A percentile compares a stretch with the other conserved stretches of the same genome.
phyloP scores from a whole-genome alignment of 2,888 invertebrate genomes.

The Rotaria sp. region DNA sequence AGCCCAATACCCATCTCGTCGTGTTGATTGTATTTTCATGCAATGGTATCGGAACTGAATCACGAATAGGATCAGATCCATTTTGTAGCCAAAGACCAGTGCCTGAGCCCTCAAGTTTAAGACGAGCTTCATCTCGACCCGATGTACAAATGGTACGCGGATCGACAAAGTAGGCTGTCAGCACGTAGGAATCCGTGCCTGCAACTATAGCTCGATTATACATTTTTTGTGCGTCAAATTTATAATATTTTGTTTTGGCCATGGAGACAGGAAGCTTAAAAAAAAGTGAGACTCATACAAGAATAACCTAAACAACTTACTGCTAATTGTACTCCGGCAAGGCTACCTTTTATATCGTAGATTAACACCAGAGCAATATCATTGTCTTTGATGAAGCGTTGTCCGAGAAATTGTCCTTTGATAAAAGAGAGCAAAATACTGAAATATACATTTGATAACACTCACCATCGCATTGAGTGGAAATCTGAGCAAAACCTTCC shows the following conservation, averaged over 20 bases:
- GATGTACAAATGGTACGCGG: slow-evolving; percentile 37
- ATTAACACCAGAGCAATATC: slow-evolving; percentile 49
- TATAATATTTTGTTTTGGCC: neutral
- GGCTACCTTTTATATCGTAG: slow-evolving; percentile 50
- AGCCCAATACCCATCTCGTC: slow-evolving; percentile 49
- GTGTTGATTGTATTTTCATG: neutral
- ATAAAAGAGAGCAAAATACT: neutral
- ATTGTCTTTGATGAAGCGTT: slow-evolving; percentile 46
- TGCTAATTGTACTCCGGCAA: slow-evolving; percentile 52
- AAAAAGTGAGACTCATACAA: neutral
- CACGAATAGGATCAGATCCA: slow-evolving; percentile 45
- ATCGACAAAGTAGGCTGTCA: slow-evolving; percentile 46
- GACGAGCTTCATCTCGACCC: no score
- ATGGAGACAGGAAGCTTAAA: neutral
- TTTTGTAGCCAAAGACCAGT: slow-evolving; percentile 48
- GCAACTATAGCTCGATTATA: neutral
- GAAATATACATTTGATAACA: neutral
- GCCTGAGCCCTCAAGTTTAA: no score
- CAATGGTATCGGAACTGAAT: slow-evolving; percentile 40
- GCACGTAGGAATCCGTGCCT: slow-evolving; percentile 42
- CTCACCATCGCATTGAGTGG: slow-evolving; percentile 43
- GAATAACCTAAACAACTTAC: slow-evolving; percentile 43
- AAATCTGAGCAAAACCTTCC: slow-evolving; percentile 42
- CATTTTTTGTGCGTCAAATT: neutral
- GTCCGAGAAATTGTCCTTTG: slow-evolving; percentile 45